Evolutionary conservation across 2,797 vertebrate species (phyloP), one percentile per base, ranked within the genome.

Genomic region (Coccyzus lansbergi): DNA sequence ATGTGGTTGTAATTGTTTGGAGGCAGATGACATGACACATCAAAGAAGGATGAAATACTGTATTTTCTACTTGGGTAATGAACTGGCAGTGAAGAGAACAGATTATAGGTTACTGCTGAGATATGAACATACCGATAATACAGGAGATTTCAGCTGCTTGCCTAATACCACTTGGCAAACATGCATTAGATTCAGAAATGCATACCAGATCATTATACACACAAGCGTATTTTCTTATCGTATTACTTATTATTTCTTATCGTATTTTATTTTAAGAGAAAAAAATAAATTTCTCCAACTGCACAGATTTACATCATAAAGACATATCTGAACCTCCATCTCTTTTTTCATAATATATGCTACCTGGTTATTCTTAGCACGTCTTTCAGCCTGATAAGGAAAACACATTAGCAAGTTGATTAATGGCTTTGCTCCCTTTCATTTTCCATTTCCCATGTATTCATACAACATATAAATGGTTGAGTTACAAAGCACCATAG

Each of bases 341-440:
- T 64, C 46, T 68, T 91, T n/a, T 93, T 84, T 79, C 63, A 59
- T 88, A 90, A 79, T 65, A 15, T 59, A 90, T 93, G 62, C 42
- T 94, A 92, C 92, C 74, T 86, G 51, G 56, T 64, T 86, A 53
- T 64, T 94, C 76, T 83, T 71, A 64, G 29, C 46, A 79, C 15
- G 93, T 80, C 79, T 77, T 82, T 62, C 74, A 90, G 58, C 20
- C 53, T 63, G 90, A 90, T 88, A 95, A 90, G 67, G 51, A 84
- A 93, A 94, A 94, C n/a, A 93, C 38, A 86, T 84, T 77, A 82
- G n/a, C 77, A 82, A 86, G 42, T 19, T 84, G 92, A 94, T 93
- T 92, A 93, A 81, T 83, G 34, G 31, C n/a, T 93, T 94, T 72
- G 42, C 12, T 75, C 9, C 33, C 58, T 83, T 81, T 68, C 69